phyloP scores from a whole-genome alignment of 2,797 vertebrate genomes.

The Pteropus rufus region DNA sequence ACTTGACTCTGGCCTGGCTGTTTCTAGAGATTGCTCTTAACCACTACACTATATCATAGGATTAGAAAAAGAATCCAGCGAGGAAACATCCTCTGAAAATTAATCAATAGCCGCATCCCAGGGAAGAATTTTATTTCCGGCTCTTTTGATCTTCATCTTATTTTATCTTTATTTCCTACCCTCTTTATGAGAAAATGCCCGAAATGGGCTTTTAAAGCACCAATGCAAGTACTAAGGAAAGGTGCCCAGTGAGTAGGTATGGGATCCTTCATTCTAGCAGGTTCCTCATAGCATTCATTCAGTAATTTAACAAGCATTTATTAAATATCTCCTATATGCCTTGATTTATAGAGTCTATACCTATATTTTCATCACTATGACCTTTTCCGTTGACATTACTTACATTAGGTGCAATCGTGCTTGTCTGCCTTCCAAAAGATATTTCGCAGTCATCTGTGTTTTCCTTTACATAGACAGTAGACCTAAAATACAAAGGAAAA shows the following conservation, averaged over 20 bases:
- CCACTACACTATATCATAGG: background rate
- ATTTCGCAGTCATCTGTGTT: background rate
- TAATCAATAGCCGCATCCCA: background rate
- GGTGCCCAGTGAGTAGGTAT: background rate
- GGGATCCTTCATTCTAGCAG: background rate
- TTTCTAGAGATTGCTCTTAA: background rate
- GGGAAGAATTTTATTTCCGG: background rate
- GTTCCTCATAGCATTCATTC: background rate
- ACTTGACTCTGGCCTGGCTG: background rate
- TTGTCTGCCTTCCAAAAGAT: slow-evolving; percentile 7
- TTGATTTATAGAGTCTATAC: background rate
- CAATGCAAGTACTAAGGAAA: background rate
- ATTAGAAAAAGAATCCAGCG: background rate
- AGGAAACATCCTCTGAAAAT: slow-evolving; percentile 9
- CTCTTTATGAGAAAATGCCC: background rate
- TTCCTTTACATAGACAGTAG: background rate
- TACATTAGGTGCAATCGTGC: background rate
- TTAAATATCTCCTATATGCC: background rate
- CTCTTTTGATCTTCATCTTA: background rate
- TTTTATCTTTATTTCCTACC: background rate
- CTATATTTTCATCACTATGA: slow-evolving; percentile 10
- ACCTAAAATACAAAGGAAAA: background rate
- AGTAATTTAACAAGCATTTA: slow-evolving; percentile 1
- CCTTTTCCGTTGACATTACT: background rate
- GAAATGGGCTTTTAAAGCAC: slow-evolving; percentile 16